These are phyloP conservation scores for Branchipolynoe longqiensis DNA, from an alignment of 2,888 invertebrate genomes.

Conservation along the genomic window DNA sequence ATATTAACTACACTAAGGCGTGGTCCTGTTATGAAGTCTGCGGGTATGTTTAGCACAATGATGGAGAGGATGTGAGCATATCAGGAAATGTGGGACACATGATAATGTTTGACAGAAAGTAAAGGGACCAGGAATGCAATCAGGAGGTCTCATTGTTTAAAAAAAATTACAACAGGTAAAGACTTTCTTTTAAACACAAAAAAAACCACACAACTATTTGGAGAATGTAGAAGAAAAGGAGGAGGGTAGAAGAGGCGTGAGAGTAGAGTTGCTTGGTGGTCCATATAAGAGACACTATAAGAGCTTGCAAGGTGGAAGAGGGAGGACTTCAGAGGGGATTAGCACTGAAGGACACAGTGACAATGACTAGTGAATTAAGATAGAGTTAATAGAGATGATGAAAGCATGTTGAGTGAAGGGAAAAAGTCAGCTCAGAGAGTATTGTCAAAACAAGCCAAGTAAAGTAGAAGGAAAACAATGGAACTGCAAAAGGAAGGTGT, in stretches of 20 bases:
- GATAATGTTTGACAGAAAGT: neutral
- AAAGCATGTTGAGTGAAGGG: neutral
- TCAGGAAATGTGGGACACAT: neutral
- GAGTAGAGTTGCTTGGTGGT: neutral
- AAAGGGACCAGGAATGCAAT: neutral
- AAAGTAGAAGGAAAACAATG: neutral
- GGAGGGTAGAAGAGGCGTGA: neutral
- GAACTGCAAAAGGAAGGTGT: neutral
- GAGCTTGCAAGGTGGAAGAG: neutral
- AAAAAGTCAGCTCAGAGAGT: neutral
- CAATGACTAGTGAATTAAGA: neutral
- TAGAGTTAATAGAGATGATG: constrained; percentile 17
- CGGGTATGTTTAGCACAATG: neutral
- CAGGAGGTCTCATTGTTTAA: neutral
- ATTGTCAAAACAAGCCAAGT: neutral
- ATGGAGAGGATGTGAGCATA: constrained; percentile 19
- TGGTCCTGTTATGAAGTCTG: no score
- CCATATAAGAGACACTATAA: neutral
- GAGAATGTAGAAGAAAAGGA: neutral
- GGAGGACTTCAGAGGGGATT: neutral
- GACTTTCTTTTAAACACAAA: neutral
- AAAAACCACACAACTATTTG: neutral
- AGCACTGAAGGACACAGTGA: neutral
- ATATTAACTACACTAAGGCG: no score
- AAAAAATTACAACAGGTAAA: neutral